These are phyloP conservation scores for Sarcophaga carnaria DNA, from an alignment of 2,888 invertebrate species.

Conservation along the genomic window DNA sequence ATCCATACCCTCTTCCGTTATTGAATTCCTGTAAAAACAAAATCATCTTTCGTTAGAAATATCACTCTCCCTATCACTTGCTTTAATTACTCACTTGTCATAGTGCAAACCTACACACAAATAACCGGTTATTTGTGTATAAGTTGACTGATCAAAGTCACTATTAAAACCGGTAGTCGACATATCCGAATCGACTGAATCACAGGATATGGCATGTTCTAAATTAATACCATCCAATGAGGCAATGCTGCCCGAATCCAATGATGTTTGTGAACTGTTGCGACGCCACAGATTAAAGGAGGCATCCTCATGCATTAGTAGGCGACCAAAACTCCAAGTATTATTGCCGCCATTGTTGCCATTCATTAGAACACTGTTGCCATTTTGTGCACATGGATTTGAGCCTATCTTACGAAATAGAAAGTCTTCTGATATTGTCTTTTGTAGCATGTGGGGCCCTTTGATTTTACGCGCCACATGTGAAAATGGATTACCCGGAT, in stretches of 20 bases:
- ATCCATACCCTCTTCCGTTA: conserved; percentile 79
- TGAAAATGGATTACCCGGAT: conserved; percentile 76
- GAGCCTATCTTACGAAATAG: conserved; percentile 77
- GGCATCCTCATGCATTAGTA: conserved; percentile 78
- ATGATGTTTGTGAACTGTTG: conserved; percentile 79
- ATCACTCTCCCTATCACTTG: not conserved
- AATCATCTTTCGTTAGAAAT: not conserved
- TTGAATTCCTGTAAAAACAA: conserved; percentile 74
- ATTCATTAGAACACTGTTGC: conserved; percentile 36
- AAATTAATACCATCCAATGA: conserved; percentile 79
- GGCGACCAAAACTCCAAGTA: conserved; percentile 79
- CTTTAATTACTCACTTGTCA: conserved; percentile 85
- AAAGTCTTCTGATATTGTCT: conserved; percentile 81
- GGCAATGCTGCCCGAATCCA: conserved; percentile 74
- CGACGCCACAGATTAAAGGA: conserved; percentile 77
- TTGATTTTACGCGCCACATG: conserved; percentile 78
- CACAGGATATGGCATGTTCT: conserved; percentile 88
- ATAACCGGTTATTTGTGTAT: conserved; percentile 88
- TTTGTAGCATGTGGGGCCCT: conserved; percentile 79
- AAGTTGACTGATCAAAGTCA: conserved; percentile 86
- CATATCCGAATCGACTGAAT: conserved; percentile 89
- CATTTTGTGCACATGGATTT: conserved; percentile 47
- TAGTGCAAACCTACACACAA: conserved; percentile 90
- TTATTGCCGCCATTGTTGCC: conserved; percentile 45
- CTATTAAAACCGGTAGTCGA: conserved; percentile 87